Conservation (phyloP, 2,113 vertebrate genomes). For the Pardalotus punctatus region DNA sequence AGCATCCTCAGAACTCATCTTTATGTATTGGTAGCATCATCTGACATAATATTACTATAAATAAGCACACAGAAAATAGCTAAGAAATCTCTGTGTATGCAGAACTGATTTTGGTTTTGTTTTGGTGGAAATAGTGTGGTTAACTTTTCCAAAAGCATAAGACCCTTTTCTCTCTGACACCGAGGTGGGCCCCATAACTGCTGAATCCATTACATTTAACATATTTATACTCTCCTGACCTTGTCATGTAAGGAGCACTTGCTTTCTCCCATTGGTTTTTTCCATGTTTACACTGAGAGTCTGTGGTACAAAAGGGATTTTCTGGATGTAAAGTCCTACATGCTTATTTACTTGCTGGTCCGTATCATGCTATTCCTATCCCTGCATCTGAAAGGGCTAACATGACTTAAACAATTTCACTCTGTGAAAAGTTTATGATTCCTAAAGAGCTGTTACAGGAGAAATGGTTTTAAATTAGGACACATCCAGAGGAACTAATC, state of each 20-base stretch:
- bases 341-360: background rate
- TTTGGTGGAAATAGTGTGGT: background rate
- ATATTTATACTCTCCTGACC: background rate
- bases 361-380: background rate
- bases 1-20: background rate
- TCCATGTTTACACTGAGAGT: background rate
- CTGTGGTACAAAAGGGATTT: background rate
- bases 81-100: background rate
- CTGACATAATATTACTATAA: background rate
- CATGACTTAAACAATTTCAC: background rate
- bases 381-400: background rate
- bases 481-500: background rate
- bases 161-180: background rate
- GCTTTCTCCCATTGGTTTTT: background rate
- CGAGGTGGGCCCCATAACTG: background rate
- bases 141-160: background rate
- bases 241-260: background rate
- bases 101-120: background rate
- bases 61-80: background rate
- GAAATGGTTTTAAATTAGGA: background rate
- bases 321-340: background rate
- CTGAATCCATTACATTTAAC: background rate
- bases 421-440: background rate
- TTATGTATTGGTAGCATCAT: background rate
- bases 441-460: background rate